Evolutionary conservation across 1,140 invertebrate species (phyloP), one percentile per base, ranked within the genome.

Genomic region (Drosophila rufa): DNA sequence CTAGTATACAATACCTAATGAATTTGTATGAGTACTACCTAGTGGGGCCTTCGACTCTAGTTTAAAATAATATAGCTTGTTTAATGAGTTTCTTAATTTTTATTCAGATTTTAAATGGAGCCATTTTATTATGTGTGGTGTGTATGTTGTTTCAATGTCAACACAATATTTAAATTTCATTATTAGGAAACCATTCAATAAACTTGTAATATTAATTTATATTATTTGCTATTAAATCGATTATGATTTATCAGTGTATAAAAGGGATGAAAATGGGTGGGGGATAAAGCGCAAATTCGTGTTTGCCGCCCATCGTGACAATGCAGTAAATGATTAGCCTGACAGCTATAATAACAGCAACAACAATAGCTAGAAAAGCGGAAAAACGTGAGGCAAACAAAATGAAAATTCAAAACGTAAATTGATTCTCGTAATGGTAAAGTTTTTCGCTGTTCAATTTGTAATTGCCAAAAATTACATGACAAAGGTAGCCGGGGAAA

Each of bases 271-370:
- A 40, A 40, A 12, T 22, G 14, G 48, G 12, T 11, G 8, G 15
- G 22, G 33, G 22, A 17, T 40, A 74, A 60, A 74, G 57, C 69
- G 57, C 47, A 42, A 75, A 71, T 68, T 82, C 61, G 48, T 65
- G 62, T 74, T 75, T 83, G 75, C 62, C 53, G 75, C 46, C 68
- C 47, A 64, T 58, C 71, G 57, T 71, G 65, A 76, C 81, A 80
- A 67, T 79, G 71, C 76, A 71, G 61, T 15, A 43, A 60, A 80
- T 76, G 65, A 83, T 84, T 83, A 84, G 80, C 61, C 55, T 48
- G 64, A 62, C 43, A 80, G 42, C 48, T 53, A 51, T 42, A 75
- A 75, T 55, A 55, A 59, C 43, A 40, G 7, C 19, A 40, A 40
- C 19, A 40, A 40, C 64, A 62, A 51, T 38, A 27, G 38, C 8